Conservation (phyloP, 2,888 invertebrate genomes). For the Plagodis pulveraria region DNA sequence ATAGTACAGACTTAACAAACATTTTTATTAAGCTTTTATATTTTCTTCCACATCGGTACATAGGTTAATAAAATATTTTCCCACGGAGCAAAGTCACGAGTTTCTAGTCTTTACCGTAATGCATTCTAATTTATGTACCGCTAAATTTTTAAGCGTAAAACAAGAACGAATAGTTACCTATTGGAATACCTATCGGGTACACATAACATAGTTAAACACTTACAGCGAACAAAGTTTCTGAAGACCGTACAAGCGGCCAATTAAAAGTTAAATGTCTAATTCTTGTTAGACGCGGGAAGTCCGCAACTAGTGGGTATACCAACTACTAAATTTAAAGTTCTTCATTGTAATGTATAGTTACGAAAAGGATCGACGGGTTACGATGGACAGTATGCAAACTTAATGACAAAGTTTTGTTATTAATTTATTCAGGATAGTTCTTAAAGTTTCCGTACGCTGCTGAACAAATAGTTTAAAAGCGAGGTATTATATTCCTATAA, state of each 20-base stretch:
- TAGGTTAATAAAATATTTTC: too few relatives aligned
- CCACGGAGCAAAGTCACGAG: too few relatives aligned
- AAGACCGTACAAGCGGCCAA: constrained; percentile 82
- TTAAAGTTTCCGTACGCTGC: background rate
- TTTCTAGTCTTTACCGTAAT: background rate
- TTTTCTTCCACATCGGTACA: too few relatives aligned
- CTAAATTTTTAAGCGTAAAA: constrained; percentile 51
- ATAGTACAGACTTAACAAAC: too few relatives aligned
- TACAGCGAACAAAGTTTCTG: constrained; percentile 74
- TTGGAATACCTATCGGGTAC: constrained; percentile 27
- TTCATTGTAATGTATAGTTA: constrained; percentile 57
- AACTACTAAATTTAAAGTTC: constrained; percentile 68
- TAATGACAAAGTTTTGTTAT: constrained; percentile 36
- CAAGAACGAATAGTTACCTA: constrained; percentile 4
- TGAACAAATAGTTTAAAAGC: too few relatives aligned
- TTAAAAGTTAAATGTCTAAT: constrained; percentile 85
- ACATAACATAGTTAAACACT: constrained; percentile 79
- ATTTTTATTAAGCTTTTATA: too few relatives aligned
- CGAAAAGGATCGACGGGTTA: constrained; percentile 45
- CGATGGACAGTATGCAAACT: constrained; percentile 39
- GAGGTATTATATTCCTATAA: too few relatives aligned
- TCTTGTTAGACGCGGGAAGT: constrained; percentile 80
- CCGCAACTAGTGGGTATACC: constrained; percentile 63
- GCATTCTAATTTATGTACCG: background rate
- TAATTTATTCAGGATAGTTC: constrained; percentile 14